Conservation (phyloP, 2,888 invertebrate genomes). For the Dione juno region DNA sequence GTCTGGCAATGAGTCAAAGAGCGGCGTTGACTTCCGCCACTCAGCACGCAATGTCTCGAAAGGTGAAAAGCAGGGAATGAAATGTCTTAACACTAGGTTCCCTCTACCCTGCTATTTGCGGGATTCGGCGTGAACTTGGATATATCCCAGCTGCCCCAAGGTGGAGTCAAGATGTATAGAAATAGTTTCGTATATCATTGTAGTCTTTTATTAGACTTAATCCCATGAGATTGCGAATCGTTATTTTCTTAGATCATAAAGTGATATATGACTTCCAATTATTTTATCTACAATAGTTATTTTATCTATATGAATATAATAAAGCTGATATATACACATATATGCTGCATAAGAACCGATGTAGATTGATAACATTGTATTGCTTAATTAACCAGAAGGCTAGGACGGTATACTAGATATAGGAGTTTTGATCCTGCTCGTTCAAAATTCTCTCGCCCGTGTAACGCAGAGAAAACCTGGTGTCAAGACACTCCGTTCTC, state of each 20-base stretch:
- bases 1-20: neutral
- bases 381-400: too few relatives aligned
- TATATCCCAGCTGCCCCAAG: neutral
- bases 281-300: neutral
- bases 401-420: too few relatives aligned
- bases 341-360: too few relatives aligned
- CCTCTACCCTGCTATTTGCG: neutral
- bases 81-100: neutral
- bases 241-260: constrained; percentile 2
- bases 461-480: too few relatives aligned
- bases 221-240: neutral
- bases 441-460: too few relatives aligned
- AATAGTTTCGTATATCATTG: neutral
- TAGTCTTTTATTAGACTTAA: neutral
- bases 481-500: too few relatives aligned
- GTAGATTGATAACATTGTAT: too few relatives aligned
- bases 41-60: neutral
- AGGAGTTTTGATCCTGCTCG: too few relatives aligned
- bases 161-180: neutral
- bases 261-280: neutral
- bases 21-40: neutral
- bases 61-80: neutral
- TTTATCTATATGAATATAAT: too few relatives aligned
- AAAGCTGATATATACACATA: too few relatives aligned
- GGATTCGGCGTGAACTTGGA: too few relatives aligned